Base-by-base conservation (phyloP, 2,113 vertebrate species). In the Muntiacus muntjak region DNA sequence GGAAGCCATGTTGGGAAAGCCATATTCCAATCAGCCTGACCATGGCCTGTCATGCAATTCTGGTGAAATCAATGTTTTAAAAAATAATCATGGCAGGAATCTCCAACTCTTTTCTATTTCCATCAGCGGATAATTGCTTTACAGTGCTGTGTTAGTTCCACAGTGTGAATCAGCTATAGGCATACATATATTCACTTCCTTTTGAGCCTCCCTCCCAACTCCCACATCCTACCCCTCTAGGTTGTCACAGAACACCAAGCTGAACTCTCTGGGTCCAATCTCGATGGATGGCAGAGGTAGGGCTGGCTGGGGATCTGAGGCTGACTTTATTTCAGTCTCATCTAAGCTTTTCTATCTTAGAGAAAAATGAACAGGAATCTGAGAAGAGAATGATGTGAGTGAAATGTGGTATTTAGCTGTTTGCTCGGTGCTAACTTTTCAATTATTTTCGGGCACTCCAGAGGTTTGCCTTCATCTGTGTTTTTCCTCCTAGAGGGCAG, bases 401-500 rank as follows among this genome's bases (percentile, higher is more conserved):
- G n/a, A 82, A 82, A 74, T 33, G 16, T 30, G 12, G 54, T 67
- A 91, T 96, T 96, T 95, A 83, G 89, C 45, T 92, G 74, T 94
- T 90, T 94, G 43, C 47, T 84, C 0, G 0, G 58, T 76, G 67
- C 50, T 97, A 52, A 55, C 26, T 45, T 87, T 95, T 97, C 36
- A 5, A 94, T 92, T 85, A 78, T 84, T 91, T 96, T 88, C 23
- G 0, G 58, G 76, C 85, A 36, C 64, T 93, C 45, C 79, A 79
- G 82, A 96, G 91, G 62, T 83, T 86, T 96, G 55, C n/a, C 81
- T 83, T 86, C 28, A 81, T 90, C 67, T 88, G 36, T 96, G 33
- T 74, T 97, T 97, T 93, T 78, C 26, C 60, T 98, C 57, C 52
- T 91, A 55, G 57, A 95, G 91, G 93, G 40, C 43, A 95, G 25